Base-by-base conservation (phyloP, 2,113 vertebrate genomes). In the Cyanocitta stelleri region DNA sequence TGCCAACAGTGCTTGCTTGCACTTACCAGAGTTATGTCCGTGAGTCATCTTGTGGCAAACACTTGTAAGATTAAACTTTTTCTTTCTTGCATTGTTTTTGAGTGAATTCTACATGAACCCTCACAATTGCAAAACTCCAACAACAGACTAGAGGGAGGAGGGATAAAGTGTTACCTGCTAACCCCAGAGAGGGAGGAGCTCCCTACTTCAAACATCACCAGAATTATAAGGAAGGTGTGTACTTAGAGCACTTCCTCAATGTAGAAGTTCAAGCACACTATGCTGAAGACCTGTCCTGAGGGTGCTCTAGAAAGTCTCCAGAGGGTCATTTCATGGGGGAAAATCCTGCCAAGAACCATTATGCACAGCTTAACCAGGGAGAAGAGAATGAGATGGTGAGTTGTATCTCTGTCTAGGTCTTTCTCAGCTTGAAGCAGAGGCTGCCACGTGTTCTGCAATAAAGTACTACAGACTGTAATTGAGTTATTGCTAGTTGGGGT, bases 351-450 rank as follows among this genome's bases (percentile, higher is more conserved):
- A 91, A 96, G 82, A 95, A 54, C 72, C 97, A 98, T 63, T 96
- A 95, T 41, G 97, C 97, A 58, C 82, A 97, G 71, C 98, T 98
- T 97, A 98, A 98, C 82, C 88, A 97, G 94, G 98, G 98, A 93
- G 97, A 98, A 77, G 98, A 98, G 67, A 98, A 98, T 74, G 98
- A 98, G 87, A 97, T 98, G 98, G 98, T 98, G 97, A 98, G 98
- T 84, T 19, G 29, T 83, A 37, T 73, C n/a, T 93, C 43, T 80
- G n/a, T 62, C 67, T 73, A 49, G 51, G 37, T 85, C 55, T 96
- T 87, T 89, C 55, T 89, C n/a, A 76, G 14, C 52, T 49, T 78
- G 67, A 85, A 92, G 58, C 84, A 93, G 91, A 69, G 81, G 84
- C 21, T 64, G 26, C 77, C 69, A 84, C 7, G 0, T 72, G 73